Percentiles rank a stretch among this genome's conserved stretches.
These are phyloP conservation scores for Ia io DNA, from an alignment of 2,113 vertebrate species.

Conservation along the genomic window DNA sequence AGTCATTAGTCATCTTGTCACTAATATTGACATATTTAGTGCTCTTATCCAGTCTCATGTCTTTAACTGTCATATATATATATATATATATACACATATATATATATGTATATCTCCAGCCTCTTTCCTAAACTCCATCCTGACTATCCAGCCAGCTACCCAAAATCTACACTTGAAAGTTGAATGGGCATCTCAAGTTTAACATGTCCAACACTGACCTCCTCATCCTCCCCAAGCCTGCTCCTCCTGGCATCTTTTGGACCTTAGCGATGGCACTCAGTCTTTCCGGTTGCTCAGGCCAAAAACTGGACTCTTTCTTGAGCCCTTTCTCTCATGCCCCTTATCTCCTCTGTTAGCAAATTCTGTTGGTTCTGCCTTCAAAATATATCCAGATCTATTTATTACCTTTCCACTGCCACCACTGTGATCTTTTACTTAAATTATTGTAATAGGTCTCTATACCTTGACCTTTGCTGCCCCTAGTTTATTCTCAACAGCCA, in stretches of 20 bases:
- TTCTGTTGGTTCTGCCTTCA: background rate
- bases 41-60: background rate
- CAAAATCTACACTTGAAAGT: background rate
- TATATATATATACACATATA: too few relatives aligned
- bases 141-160: background rate
- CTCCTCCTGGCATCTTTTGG: background rate
- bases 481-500: background rate
- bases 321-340: background rate
- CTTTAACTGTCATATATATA: background rate
- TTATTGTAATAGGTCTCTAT: background rate
- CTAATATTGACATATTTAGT: background rate
- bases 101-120: background rate
- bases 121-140: background rate
- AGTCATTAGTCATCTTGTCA: background rate
- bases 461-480: background rate
- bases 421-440: background rate
- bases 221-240: background rate
- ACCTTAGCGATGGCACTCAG: background rate
- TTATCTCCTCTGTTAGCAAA: background rate
- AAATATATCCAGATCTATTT: background rate
- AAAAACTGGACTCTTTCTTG: background rate
- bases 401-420: background rate
- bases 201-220: background rate
- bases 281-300: background rate
- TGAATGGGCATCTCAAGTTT: background rate